Base-by-base conservation (phyloP, 2,888 invertebrate species). In the Bellardia pandia region DNA sequence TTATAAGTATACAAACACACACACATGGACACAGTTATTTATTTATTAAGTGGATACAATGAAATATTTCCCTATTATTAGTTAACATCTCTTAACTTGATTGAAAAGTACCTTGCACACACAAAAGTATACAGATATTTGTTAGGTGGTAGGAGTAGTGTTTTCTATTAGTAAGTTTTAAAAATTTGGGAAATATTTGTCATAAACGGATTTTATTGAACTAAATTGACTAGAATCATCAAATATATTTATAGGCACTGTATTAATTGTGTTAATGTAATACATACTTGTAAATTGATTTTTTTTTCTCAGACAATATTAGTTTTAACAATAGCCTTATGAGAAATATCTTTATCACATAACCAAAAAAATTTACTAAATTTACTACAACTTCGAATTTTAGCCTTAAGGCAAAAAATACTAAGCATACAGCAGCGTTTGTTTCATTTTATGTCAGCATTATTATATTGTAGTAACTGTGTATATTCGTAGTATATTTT, bases 401-500 rank as follows among this genome's bases (percentile, higher is more conserved):
- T 48, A 51, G 11, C 60, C 42, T 56, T 2, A 45, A 33, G 45
- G 68, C 23, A 66, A 30, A 16, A 45, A 33, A 58, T 33, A 13
- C 56, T 56, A 58, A n/a, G n/a, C 51, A 45, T 23, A 30, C 58
- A 5, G 13, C 3, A 58, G 11, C 33, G 11, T 69, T 69, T 69
- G 8, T 72, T 56, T n/a, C 13, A 80, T 64, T 80, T 72, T 80
- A 45, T 80, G 64, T 64, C 64, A 81, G 45, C 72, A 64, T 58
- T 62, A 62, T 23, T 23, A 23, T 74, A 62, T 71, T 58, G 23
- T 51, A 5, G n/a, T 8, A 72, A 48, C 64, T 58, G n/a, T n/a
- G n/a, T n/a, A 30, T n/a, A 23, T 23, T 23, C 23, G 23, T 23
- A 60, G 66, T 58, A 68, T 56, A 75, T 58, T 75, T 66, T 23